A percentile compares a stretch with the other conserved stretches of the same genome.
Conservation (phyloP, 2,113 vertebrate genomes). For the Apodemus speciosus region DNA sequence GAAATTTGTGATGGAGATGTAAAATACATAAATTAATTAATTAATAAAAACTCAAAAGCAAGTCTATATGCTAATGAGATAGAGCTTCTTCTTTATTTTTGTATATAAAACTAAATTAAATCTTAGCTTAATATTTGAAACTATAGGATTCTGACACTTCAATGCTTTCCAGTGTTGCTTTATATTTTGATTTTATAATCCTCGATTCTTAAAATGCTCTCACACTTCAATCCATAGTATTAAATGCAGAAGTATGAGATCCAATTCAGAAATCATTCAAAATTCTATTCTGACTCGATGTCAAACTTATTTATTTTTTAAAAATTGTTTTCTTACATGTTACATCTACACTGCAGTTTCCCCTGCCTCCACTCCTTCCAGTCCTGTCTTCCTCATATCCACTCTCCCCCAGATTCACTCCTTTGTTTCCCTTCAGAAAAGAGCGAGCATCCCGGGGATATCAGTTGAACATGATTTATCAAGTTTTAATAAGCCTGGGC, state of each 20-base stretch:
- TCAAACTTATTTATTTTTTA: not conserved
- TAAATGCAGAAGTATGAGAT: not conserved
- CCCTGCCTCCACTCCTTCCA: not conserved
- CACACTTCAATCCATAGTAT: not conserved
- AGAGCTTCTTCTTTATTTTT: not conserved
- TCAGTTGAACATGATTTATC: not conserved
- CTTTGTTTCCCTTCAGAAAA: not conserved
- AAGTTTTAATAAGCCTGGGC: not conserved
- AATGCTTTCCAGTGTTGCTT: not conserved
- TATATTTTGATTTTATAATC: not conserved
- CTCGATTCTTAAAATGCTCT: not conserved
- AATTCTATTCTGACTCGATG: not conserved
- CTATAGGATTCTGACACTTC: no score
- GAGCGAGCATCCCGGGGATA: not conserved
- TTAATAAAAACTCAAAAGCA: not conserved
- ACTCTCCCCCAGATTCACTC: not conserved
- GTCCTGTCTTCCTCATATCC: not conserved
- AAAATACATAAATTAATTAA: no score
- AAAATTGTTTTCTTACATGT: not conserved
- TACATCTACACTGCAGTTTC: not conserved
- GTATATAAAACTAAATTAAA: not conserved
- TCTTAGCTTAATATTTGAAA: not conserved
- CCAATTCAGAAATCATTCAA: not conserved
- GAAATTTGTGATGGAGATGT: no score
- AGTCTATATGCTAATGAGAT: not conserved